Evolutionary conservation across 2,888 invertebrate species (phyloP), one percentile per base, ranked within the genome.

Genomic region (Pelosia muscerda): DNA sequence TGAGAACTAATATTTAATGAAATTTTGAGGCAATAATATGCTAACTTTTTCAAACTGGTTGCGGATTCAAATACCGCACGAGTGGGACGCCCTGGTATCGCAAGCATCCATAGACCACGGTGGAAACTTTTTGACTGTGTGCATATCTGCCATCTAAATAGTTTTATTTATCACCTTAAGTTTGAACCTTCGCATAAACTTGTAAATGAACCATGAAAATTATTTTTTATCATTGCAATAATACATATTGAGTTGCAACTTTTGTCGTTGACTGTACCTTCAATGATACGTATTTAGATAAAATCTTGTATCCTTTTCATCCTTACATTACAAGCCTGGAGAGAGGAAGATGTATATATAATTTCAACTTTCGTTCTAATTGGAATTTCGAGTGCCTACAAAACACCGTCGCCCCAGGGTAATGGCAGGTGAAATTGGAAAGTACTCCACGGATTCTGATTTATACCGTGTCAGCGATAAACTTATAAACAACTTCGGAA

Each of bases 401-500:
- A 85, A 86, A 84, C 81, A 84, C 83, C 74, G 65, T 73, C 76
- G 66, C 74, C 73, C 68, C 70, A 69, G 74, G 81, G 84, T 85
- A 86, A 87, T 85, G 81, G 83, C 74, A 64, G 68, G 63, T 76
- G 75, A 84, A 87, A 87, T 87, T 84, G 84, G 82, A 82, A 81
- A 81, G 82, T 84, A 84, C 75, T 76, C 76, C 84, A 82, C 84
- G 87, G 82, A 88, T 89, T 89, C 88, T 86, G 88, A 90, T 90
- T 85, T 83, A 81, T 82, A 83, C 81, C 84, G 79, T 72, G 73
- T 81, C 74, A 74, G 77, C 82, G 70, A 81, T 79, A 72, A 79
- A 81, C 72, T 72, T 80, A 75, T 76, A 79, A 81, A 78, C 78
- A 77, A 79, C 76, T 77, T 79, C 64, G 66, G 22, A 72, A 73